These are phyloP conservation scores for Heliothis virescens DNA, from an alignment of 1,140 invertebrate species.

Conservation along the genomic window DNA sequence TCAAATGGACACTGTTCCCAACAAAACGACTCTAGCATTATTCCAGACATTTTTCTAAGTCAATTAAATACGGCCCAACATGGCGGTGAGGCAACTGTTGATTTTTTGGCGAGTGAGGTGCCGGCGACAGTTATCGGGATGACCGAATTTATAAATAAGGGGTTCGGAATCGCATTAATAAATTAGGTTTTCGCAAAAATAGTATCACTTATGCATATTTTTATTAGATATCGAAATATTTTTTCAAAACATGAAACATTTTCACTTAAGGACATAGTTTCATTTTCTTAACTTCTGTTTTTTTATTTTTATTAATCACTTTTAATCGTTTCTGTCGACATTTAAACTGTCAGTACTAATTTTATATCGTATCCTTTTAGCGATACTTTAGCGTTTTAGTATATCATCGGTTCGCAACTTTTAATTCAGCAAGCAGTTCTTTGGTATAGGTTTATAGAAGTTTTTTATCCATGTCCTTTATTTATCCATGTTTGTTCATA, in stretches of 20 bases:
- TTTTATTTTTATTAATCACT: too few relatives aligned
- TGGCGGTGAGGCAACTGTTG: conserved; percentile 59
- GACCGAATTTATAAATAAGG: conserved; percentile 14
- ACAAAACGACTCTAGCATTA: conserved; percentile 68
- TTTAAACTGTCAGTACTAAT: too few relatives aligned
- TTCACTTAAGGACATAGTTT: too few relatives aligned
- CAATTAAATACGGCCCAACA: conserved; percentile 78
- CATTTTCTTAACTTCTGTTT: too few relatives aligned
- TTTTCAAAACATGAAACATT: too few relatives aligned
- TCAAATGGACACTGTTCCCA: conserved; percentile 69
- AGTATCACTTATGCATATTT: not conserved
- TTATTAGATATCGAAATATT: not conserved
- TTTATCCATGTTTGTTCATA: not conserved
- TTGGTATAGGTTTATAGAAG: too few relatives aligned
- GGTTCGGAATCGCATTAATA: not conserved
- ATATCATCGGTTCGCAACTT: not conserved
- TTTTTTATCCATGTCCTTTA: too few relatives aligned
- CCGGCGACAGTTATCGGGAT: conserved; percentile 9
- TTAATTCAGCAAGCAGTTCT: not conserved
- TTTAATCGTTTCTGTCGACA: too few relatives aligned
- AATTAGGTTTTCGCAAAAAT: not conserved
- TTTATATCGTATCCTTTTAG: too few relatives aligned
- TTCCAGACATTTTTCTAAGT: conserved; percentile 76
- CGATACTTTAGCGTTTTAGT: too few relatives aligned
- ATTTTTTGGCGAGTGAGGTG: conserved; percentile 72